Evolutionary conservation across 2,888 invertebrate species (phyloP).

Genomic region (Erpobdella octoculata): DNA sequence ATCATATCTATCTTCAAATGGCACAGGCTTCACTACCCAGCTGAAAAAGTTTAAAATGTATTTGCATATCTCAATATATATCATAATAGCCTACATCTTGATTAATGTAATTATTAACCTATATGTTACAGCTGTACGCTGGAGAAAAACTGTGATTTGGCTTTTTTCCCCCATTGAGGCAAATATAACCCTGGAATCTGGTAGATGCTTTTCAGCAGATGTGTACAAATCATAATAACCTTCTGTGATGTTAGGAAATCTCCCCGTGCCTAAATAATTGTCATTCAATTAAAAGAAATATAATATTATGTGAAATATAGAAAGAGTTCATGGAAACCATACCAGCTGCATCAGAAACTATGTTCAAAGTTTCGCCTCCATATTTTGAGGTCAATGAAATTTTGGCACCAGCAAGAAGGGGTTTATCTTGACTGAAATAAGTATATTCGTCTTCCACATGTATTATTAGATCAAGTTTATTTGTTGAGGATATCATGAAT

Average conservation of each 20-base stretch:
- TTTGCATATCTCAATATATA: background rate
- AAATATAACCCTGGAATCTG: constrained; percentile 25
- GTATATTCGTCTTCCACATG: constrained; percentile 41
- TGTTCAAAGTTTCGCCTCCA: constrained; percentile 26
- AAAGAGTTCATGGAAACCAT: background rate
- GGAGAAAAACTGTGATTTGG: constrained; percentile 22
- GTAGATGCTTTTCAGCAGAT: constrained; percentile 23
- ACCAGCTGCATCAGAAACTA: constrained; percentile 27
- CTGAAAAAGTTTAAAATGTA: constrained; percentile 15
- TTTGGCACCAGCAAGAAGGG: constrained; percentile 37
- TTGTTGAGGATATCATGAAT: constrained; percentile 36
- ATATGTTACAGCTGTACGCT: constrained; percentile 26
- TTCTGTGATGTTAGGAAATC: constrained; percentile 25
- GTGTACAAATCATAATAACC: constrained; percentile 30
- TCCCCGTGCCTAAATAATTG: constrained; percentile 21
- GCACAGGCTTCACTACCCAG: constrained; percentile 40
- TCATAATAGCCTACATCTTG: no score
- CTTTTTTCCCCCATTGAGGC: constrained; percentile 18
- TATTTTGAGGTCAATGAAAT: constrained; percentile 36
- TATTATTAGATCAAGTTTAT: constrained; percentile 36
- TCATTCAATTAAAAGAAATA: background rate
- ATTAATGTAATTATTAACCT: constrained; percentile 20
- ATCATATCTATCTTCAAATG: constrained; percentile 39
- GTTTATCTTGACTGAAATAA: constrained; percentile 39
- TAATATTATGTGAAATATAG: background rate